These are phyloP conservation scores for Steatornis caripensis DNA, from an alignment of 2,113 vertebrate genomes.

Conservation along the genomic window DNA sequence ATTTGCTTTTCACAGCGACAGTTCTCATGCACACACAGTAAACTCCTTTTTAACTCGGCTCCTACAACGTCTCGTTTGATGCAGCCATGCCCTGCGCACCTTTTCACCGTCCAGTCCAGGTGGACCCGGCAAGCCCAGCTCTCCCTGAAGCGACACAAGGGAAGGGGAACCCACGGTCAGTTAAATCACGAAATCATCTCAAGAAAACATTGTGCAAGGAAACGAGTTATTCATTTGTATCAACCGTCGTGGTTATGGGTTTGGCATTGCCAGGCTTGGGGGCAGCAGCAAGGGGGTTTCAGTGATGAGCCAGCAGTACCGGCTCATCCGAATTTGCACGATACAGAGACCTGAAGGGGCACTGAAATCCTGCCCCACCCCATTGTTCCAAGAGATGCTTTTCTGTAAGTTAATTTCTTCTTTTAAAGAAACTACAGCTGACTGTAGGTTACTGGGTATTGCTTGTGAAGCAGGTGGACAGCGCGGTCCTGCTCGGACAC, in stretches of 20 bases:
- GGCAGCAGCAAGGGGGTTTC: background rate
- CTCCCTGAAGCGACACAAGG: slow-evolving; percentile 75
- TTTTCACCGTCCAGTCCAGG: slow-evolving; percentile 86
- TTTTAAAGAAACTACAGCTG: background rate
- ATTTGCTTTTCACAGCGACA: background rate
- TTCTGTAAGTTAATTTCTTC: background rate
- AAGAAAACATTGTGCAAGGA: background rate
- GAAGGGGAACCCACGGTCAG: background rate
- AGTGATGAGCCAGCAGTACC: background rate
- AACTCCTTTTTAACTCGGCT: background rate
- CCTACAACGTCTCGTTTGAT: accelerated
- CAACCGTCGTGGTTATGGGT: too few relatives aligned
- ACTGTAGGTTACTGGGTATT: background rate
- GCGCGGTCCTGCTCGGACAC: accelerated
- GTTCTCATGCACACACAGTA: background rate
- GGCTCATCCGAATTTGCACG: background rate
- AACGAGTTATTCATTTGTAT: background rate
- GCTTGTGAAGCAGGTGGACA: background rate
- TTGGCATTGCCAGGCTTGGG: background rate
- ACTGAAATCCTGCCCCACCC: background rate
- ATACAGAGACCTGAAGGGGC: background rate
- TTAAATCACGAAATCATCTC: background rate
- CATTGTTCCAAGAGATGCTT: background rate
- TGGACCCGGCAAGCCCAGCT: slow-evolving; percentile 86
- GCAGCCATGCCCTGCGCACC: slow-evolving; percentile 57